Percentiles rank a stretch among this genome's conserved stretches.
These are phyloP conservation scores for Campylorhamphus procurvoides DNA, from an alignment of 2,113 vertebrate genomes.

Conservation along the genomic window DNA sequence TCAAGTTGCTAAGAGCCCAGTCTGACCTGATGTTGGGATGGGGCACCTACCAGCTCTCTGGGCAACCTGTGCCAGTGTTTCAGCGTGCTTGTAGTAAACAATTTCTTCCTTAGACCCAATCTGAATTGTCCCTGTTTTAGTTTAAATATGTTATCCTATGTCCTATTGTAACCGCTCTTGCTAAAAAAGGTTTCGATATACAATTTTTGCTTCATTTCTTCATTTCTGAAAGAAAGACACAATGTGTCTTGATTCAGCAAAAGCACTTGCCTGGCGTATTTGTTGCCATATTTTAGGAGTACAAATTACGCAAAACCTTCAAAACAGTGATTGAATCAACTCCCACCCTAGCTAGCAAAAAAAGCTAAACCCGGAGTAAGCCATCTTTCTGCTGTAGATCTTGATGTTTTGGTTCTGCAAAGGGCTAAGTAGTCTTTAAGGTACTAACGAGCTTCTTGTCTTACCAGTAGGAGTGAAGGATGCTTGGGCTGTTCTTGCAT, in stretches of 20 bases:
- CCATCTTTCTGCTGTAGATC: neutral
- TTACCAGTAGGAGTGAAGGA: neutral
- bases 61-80: neutral
- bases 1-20: rapidly evolving
- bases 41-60: neutral
- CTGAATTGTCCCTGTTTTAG: rapidly evolving
- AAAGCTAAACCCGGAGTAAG: neutral
- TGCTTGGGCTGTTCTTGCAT: neutral
- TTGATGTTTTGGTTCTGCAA: neutral
- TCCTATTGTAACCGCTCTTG: rapidly evolving
- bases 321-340: too few species aligned
- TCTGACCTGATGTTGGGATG: neutral
- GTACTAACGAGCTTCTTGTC: neutral
- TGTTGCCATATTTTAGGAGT: too few species aligned
- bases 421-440: neutral
- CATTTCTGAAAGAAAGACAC: too few species aligned
- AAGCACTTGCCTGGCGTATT: too few species aligned
- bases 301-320: too few species aligned
- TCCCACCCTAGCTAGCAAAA: too few species aligned
- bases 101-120: neutral
- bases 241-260: neutral
- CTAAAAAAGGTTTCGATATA: neutral
- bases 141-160: neutral
- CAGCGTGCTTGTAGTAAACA: neutral
- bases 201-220: too few species aligned